Conservation (phyloP, 2,797 vertebrate species). For the Pteronotus mesoamericanus region DNA sequence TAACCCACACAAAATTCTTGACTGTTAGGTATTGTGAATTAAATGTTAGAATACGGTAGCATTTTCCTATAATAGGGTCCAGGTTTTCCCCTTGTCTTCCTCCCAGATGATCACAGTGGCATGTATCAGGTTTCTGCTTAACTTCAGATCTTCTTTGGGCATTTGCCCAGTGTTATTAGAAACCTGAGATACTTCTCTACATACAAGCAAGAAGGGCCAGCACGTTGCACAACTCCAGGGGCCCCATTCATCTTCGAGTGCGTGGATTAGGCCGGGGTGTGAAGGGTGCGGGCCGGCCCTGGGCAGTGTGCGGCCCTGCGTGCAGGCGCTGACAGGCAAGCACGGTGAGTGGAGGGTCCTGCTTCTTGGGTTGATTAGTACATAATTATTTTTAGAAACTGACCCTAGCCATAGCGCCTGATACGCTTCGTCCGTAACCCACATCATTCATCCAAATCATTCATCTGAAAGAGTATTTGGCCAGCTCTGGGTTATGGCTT, state of each 20-base stretch:
- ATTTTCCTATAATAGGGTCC: slow-evolving; percentile 43
- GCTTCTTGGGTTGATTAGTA: neutral
- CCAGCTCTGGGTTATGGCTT: slow-evolving; percentile 5
- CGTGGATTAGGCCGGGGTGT: neutral
- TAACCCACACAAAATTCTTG: neutral
- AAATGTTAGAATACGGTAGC: slow-evolving; percentile 36
- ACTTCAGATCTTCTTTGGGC: slow-evolving; percentile 55
- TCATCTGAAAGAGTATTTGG: slow-evolving; percentile 30
- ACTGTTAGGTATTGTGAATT: slow-evolving; percentile 3
- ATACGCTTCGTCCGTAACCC: neutral
- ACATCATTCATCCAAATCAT: slow-evolving; percentile 21
- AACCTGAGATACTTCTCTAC: slow-evolving; percentile 49
- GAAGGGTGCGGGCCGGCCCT: neutral
- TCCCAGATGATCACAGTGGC: slow-evolving; percentile 18
- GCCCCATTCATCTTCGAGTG: slow-evolving; percentile 48
- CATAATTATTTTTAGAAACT: slow-evolving; percentile 27
- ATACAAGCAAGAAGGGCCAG: slow-evolving; percentile 20
- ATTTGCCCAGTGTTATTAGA: slow-evolving; percentile 65
- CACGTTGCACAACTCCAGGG: slow-evolving; percentile 20
- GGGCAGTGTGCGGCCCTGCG: neutral
- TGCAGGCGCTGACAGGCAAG: neutral
- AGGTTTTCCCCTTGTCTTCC: slow-evolving; percentile 30
- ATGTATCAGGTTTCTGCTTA: slow-evolving; percentile 51
- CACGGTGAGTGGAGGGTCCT: neutral
- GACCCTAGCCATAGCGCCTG: neutral